Percentiles rank a stretch among this genome's conserved stretches.
These are phyloP conservation scores for Cataglyphis altisquamis DNA, from an alignment of 2,888 invertebrate species.

Conservation along the genomic window DNA sequence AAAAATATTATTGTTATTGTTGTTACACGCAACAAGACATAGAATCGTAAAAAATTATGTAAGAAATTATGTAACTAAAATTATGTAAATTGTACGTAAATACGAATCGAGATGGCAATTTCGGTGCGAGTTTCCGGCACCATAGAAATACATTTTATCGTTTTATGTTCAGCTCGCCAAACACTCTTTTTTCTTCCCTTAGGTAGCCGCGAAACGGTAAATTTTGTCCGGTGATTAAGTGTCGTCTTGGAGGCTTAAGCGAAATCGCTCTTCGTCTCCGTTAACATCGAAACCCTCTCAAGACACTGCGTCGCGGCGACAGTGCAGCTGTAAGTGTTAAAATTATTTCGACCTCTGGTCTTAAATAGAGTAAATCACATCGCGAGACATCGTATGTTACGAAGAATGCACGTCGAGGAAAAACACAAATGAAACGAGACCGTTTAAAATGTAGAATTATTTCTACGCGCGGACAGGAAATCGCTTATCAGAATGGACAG, in stretches of 20 bases:
- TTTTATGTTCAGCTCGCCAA: constrained; percentile 33
- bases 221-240: constrained; percentile 78
- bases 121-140: neutral
- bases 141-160: constrained; percentile 1
- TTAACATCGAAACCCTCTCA: constrained; percentile 76
- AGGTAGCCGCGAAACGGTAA: constrained; percentile 66
- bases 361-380: constrained; percentile 71
- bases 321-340: constrained; percentile 77
- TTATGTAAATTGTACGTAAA: neutral
- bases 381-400: constrained; percentile 12
- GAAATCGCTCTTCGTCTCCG: constrained; percentile 77
- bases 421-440: constrained; percentile 26
- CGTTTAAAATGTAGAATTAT: constrained; percentile 24
- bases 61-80: too few species aligned
- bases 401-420: constrained; percentile 1
- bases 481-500: constrained; percentile 38
- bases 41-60: neutral
- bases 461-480: constrained; percentile 33
- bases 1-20: neutral
- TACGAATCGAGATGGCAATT: constrained; percentile 16
- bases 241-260: constrained; percentile 71
- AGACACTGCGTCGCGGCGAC: constrained; percentile 66
- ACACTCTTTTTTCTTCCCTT: constrained; percentile 50
- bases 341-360: constrained; percentile 76
- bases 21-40: neutral